Conservation (phyloP, 2,113 vertebrate species). For the Oreochromis tanganicae region DNA sequence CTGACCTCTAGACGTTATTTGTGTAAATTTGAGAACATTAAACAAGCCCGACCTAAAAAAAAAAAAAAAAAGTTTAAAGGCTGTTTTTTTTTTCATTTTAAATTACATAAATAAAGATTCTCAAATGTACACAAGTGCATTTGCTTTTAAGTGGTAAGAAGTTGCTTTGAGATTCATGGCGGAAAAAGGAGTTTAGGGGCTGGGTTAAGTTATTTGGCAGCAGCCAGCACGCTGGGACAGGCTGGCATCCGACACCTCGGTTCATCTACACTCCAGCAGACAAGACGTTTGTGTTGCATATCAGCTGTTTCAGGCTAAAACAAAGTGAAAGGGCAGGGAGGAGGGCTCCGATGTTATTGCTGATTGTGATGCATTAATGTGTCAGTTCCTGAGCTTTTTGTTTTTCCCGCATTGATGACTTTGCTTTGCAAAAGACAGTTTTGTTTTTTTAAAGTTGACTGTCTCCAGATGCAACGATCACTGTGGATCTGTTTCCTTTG, state of each 20-base stretch:
- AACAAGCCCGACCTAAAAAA: background rate
- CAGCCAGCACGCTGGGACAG: conserved; percentile 24
- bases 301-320: conserved; percentile 15
- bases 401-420: conserved; percentile 10
- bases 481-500: background rate
- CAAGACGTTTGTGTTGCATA: conserved; percentile 3
- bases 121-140: conserved; percentile 61
- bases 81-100: background rate
- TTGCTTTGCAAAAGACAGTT: background rate
- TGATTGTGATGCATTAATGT: conserved; percentile 41
- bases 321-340: background rate
- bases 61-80: background rate
- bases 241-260: conserved; percentile 20
- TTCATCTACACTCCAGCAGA: background rate
- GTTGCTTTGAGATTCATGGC: conserved; percentile 52
- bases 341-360: conserved; percentile 50
- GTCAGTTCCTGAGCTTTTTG: conserved; percentile 58
- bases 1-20: conserved; percentile 18
- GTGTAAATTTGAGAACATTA: conserved; percentile 42
- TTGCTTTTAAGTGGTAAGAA: conserved; percentile 1
- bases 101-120: conserved; percentile 56
- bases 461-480: background rate
- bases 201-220: conserved; percentile 37
- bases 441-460: background rate
- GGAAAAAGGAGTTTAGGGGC: background rate